Evolutionary conservation across 2,113 vertebrate genomes (phyloP), one percentile per base, ranked within the genome.

Genomic region (Merops nubicus): DNA sequence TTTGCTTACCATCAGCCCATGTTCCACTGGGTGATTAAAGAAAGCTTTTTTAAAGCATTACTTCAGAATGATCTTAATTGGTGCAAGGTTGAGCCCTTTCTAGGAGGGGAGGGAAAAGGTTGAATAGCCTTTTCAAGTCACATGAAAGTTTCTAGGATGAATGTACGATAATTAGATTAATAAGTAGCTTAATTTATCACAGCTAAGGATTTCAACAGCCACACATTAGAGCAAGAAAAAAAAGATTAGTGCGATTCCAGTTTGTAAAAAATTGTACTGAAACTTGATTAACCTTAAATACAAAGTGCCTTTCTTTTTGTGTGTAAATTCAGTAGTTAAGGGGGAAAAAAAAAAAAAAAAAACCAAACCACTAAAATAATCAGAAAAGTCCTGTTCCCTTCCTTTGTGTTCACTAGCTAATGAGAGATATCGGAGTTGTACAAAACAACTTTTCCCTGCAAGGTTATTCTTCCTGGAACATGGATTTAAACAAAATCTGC

Each of bases 111-210:
- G 97, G 98, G 98, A 98, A 98, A 98, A 98, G 98, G 98, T 98
- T 98, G 99, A 98, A 99, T 98, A 98, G 98, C 98, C 98, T 99
- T 99, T 99, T 99, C 98, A 99, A 99, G 99, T 99, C 99, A 99
- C 99, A 99, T 99, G 98, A 99, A 99, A 99, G 98, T 99, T 99
- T 99, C 98, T 98, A 98, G 98, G 99, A 99, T 99, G 99, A 99
- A 99, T 99, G 98, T 99, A 99, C 98, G 98, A 98, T 99, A 99
- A 99, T 99, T 99, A 99, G 99, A 99, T 99, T 99, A 99, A 99
- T 99, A 99, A 99, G 99, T 99, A 99, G 99, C 99, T 99, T 99
- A 99, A 99, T 99, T 99, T 99, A 99, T 99, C 98, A 98, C 99
- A 99, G 99, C 98, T 98, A 98, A 99, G 98, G 98, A 99, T 99